A percentile compares a stretch with the other conserved stretches of the same genome.
phyloP scores from a whole-genome alignment of 2,113 vertebrate species.

The Rhinolophus sinicus region DNA sequence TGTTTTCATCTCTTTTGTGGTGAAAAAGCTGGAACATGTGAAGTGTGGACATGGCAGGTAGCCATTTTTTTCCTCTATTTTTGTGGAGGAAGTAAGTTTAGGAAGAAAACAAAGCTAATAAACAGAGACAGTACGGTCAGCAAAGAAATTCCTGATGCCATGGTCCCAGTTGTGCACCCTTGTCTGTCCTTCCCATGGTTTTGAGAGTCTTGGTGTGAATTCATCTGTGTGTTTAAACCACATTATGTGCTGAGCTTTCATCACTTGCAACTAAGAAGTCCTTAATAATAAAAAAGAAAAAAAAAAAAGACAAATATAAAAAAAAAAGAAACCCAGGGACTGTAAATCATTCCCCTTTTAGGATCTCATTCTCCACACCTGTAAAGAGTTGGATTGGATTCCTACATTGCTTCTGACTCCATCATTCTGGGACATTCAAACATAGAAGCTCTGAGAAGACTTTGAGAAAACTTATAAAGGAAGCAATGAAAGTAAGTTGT shows the following conservation, averaged over 20 bases:
- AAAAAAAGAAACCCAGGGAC: background rate
- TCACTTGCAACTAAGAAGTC: background rate
- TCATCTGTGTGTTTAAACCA: background rate
- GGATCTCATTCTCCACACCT: background rate
- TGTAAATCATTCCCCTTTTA: background rate
- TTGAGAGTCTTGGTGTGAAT: background rate
- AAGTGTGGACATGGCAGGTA: background rate
- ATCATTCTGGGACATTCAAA: background rate
- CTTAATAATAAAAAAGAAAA: no score
- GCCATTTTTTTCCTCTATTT: background rate
- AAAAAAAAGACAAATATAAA: no score
- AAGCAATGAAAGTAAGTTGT: background rate
- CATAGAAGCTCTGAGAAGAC: background rate
- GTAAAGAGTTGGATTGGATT: background rate
- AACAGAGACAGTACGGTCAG: background rate
- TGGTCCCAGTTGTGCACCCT: background rate
- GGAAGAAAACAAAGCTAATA: background rate
- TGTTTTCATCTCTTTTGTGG: background rate
- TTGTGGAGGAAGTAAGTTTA: background rate
- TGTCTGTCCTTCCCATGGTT: background rate
- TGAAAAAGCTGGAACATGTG: background rate
- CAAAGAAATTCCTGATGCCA: background rate
- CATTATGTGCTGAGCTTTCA: background rate
- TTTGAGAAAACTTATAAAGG: background rate
- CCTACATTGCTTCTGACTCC: background rate